Conservation (phyloP, 2,888 invertebrate species). For the Oasisia sp. region DNA sequence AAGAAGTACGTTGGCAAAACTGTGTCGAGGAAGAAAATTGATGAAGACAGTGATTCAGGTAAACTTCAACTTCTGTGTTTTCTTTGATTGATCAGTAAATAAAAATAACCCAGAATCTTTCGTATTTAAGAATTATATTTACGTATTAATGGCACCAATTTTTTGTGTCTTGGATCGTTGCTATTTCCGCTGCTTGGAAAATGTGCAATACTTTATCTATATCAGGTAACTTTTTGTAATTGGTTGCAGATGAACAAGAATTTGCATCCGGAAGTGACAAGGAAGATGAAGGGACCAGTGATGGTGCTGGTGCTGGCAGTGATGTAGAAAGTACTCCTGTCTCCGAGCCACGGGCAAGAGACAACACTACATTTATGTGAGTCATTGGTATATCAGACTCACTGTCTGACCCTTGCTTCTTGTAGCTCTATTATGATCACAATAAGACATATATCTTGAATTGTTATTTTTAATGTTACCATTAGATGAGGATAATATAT, state of each 20-base stretch:
- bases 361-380: slow-evolving; percentile 12
- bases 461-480: background rate
- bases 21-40: slow-evolving; percentile 70
- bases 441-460: background rate
- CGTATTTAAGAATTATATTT: background rate
- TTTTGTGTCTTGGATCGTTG: too few relatives aligned
- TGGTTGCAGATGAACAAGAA: background rate
- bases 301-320: background rate
- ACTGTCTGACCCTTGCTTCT: too few relatives aligned
- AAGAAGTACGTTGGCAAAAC: slow-evolving; percentile 81
- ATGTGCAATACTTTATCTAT: background rate
- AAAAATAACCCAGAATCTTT: background rate
- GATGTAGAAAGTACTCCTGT: background rate
- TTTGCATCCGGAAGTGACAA: background rate
- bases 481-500: background rate
- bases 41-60: slow-evolving; percentile 17
- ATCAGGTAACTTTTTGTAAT: background rate
- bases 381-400: background rate
- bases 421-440: too few relatives aligned
- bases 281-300: background rate
- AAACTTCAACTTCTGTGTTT: background rate
- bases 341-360: background rate
- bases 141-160: background rate
- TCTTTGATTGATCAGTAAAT: background rate
- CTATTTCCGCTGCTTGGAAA: too few relatives aligned